These are phyloP conservation scores for Mus pahari DNA, from an alignment of 2,113 vertebrate genomes.

Conservation along the genomic window DNA sequence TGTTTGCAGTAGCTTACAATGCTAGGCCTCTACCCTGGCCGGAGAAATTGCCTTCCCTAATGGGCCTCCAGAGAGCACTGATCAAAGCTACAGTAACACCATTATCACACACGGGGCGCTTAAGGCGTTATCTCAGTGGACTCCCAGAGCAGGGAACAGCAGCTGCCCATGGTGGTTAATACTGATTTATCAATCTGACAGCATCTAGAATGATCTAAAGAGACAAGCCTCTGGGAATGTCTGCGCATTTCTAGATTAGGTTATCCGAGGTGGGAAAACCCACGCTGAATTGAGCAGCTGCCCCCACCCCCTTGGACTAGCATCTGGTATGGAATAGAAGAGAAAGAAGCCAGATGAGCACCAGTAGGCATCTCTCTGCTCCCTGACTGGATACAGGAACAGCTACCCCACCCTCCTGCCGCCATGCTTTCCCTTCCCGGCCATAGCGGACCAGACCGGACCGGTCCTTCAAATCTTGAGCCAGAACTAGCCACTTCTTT, in stretches of 20 bases:
- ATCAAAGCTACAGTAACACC: neutral
- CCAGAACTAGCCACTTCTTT: neutral
- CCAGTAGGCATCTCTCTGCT: neutral
- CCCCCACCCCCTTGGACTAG: neutral
- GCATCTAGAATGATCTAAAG: neutral
- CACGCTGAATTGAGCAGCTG: neutral
- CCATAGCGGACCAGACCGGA: too few relatives aligned
- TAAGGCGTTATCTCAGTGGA: fast-evolving
- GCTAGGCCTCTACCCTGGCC: neutral
- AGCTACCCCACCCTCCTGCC: neutral
- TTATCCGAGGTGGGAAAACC: neutral
- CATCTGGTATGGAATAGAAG: neutral
- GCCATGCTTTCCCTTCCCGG: neutral
- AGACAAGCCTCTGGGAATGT: neutral
- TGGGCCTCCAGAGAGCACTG: neutral
- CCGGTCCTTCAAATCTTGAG: neutral
- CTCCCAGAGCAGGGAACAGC: neutral
- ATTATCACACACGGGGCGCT: too few relatives aligned
- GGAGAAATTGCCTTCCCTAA: neutral
- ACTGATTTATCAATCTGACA: neutral
- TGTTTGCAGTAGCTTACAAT: neutral
- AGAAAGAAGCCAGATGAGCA: too few relatives aligned
- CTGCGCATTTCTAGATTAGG: neutral
- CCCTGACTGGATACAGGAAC: neutral
- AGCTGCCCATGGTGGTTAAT: neutral